Evolutionary conservation across 2,113 vertebrate species (phyloP), one percentile per base, ranked within the genome.

Genomic region (Empidonax alnorum): DNA sequence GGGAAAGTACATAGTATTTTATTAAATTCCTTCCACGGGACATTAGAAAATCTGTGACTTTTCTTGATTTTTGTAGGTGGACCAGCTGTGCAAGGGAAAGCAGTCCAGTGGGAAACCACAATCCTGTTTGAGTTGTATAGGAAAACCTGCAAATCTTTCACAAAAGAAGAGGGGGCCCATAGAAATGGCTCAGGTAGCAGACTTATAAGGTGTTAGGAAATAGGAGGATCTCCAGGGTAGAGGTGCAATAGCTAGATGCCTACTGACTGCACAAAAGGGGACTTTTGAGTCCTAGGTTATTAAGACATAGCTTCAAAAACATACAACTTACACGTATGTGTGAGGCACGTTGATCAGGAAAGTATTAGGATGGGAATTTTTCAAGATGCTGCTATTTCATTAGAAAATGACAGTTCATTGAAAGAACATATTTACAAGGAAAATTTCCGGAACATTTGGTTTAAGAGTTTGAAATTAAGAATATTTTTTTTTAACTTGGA

Each of bases 161-260:
- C 12, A 22, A 47, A 33, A 66, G 24, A 41, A 4, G 2, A 8
- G 12, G 5, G 67, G 5, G 3, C 9, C 31, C 21, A 33, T 1
- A 71, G n/a, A 77, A 71, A 42, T 24, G 15, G 7, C 37, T 27
- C 37, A 84, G n/a, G 9, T 67, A 35, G 18, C 28, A 53, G 37
- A 71, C 5, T 59, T 67, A 4, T 1, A 69, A 61, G 6, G 9
- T 50, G 16, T 35, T 49, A 37, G 3, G 19, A 25, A 19, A 31
- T 50, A 35, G 27, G 14, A 52, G 27, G 10, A 27, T 14, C 9
- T 72, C 8, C 33, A n/a, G 12, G 2, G 3, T 0, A 62, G 14
- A 86, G 4, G 3, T 81, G 28, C 11, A 65, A 46, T 16, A 77
- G 4, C 11, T 44, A 65, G 37, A 41, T 49, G n/a, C 6, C 37